These are phyloP conservation scores for Clivina fossor DNA, from an alignment of 2,888 invertebrate species.

Conservation along the genomic window DNA sequence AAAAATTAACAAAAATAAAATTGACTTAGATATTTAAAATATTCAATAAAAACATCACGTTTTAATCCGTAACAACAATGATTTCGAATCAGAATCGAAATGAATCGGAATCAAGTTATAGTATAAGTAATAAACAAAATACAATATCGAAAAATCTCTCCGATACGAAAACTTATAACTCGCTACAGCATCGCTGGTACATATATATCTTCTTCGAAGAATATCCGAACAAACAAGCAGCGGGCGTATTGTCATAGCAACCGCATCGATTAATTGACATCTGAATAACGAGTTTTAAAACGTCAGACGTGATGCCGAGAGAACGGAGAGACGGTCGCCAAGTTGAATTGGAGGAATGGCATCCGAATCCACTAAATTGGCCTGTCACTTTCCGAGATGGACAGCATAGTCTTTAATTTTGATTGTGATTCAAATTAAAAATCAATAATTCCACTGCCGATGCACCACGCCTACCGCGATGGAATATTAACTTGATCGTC, in stretches of 20 bases:
- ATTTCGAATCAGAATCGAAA: too few relatives aligned
- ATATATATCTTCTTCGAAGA: not conserved
- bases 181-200: not conserved
- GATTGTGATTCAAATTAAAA: conserved; percentile 36
- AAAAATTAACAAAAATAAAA: too few relatives aligned
- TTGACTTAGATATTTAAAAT: too few relatives aligned
- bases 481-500: conserved; percentile 29
- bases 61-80: too few relatives aligned
- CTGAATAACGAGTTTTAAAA: conserved; percentile 50
- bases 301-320: conserved; percentile 31
- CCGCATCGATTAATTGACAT: conserved; percentile 47
- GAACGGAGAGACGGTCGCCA: conserved; percentile 9
- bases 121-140: too few relatives aligned
- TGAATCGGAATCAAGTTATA: too few relatives aligned
- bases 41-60: too few relatives aligned
- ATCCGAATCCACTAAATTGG: conserved; percentile 31
- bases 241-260: conserved; percentile 32
- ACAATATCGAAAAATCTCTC: too few relatives aligned
- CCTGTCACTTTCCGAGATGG: conserved; percentile 27
- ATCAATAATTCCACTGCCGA: conserved; percentile 30
- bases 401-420: conserved; percentile 35
- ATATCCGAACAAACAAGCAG: not conserved
- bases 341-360: not conserved
- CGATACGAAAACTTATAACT: too few relatives aligned
- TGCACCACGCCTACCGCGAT: conserved; percentile 1